These are phyloP conservation scores for Eufriesea mexicana DNA, from an alignment of 1,140 invertebrate species.

Conservation along the genomic window DNA sequence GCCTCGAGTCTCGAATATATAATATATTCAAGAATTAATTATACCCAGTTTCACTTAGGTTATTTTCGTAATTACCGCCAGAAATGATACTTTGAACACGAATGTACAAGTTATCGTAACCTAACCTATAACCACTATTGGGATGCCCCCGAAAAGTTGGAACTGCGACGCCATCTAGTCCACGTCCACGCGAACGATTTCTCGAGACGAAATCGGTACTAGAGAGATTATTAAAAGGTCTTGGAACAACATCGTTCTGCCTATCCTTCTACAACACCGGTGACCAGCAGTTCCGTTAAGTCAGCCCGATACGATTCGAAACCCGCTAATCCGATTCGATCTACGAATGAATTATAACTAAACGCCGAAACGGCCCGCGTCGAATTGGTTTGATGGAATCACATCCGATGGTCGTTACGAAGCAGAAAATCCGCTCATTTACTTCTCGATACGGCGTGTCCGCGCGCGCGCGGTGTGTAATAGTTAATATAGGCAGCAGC, in stretches of 20 bases:
- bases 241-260: too few relatives aligned
- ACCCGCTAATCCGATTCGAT: slow-evolving; percentile 29
- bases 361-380: slow-evolving; percentile 28
- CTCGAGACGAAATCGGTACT: too few relatives aligned
- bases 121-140: too few relatives aligned
- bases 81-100: too few relatives aligned
- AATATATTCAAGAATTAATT: too few relatives aligned
- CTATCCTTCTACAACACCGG: not conserved
- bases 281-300: slow-evolving; percentile 1
- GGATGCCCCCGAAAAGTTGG: too few relatives aligned
- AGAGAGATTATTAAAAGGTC: not conserved
- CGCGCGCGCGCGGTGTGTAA: not conserved
- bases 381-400: slow-evolving; percentile 46
- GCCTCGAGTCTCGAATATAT: too few relatives aligned
- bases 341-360: slow-evolving; percentile 33
- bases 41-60: too few relatives aligned
- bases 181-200: too few relatives aligned
- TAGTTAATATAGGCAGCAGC: slow-evolving; percentile 35
- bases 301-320: not conserved
- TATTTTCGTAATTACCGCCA: too few relatives aligned
- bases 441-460: slow-evolving; percentile 14
- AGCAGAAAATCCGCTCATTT: slow-evolving; percentile 46
- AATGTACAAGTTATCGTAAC: too few relatives aligned
- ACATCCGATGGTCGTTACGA: slow-evolving; percentile 26
- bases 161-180: too few relatives aligned